phyloP scores from a whole-genome alignment of 2,888 invertebrate species.

The Tenthredo distinguenda region DNA sequence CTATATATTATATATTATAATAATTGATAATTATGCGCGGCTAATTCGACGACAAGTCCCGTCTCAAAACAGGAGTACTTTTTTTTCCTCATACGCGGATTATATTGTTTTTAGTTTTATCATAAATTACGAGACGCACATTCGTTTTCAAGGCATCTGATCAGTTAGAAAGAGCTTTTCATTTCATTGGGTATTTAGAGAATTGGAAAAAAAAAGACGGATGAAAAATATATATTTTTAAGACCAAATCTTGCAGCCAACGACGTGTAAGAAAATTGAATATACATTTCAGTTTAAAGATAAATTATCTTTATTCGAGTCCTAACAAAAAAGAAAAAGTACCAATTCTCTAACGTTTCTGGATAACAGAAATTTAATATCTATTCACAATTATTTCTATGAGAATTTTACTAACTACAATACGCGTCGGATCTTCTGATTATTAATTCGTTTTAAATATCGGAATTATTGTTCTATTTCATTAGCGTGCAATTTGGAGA shows the following conservation, averaged over 20 bases:
- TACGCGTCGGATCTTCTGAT: not conserved
- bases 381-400: not conserved
- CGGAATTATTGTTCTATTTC: not conserved
- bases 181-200: not conserved
- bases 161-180: not conserved
- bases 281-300: not conserved
- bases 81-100: not conserved
- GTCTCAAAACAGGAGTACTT: constrained; percentile 25
- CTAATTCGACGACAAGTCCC: constrained; percentile 20
- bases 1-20: constrained; percentile 55
- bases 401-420: not conserved
- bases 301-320: not conserved
- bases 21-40: not conserved
- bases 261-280: not conserved
- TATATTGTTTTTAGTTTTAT: not conserved
- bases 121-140: constrained; percentile 9
- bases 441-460: not conserved
- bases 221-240: not conserved
- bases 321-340: not conserved
- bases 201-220: not conserved
- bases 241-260: not conserved
- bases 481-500: not conserved
- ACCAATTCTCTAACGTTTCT: not conserved
- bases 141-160: not conserved
- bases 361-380: not conserved